Evolutionary conservation across 2,888 invertebrate genomes (phyloP).

Genomic region (Drosophila quinaria): DNA sequence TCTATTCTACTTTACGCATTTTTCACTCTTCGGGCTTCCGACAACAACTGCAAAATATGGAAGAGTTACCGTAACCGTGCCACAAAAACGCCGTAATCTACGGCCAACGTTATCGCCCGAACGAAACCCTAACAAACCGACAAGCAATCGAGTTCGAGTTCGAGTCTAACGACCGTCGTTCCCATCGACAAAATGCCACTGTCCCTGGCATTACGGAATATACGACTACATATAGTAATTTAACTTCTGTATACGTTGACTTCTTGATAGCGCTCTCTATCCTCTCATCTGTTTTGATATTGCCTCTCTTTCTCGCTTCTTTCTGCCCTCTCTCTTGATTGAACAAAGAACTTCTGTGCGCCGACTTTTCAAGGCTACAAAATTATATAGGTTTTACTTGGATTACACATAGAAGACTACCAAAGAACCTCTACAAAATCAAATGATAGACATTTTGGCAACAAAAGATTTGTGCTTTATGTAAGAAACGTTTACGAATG

Average conservation of each 20-base stretch:
- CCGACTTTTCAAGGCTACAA: conserved; percentile 7
- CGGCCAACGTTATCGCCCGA: conserved; percentile 28
- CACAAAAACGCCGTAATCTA: conserved; percentile 18
- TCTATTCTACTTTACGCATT: conserved; percentile 52
- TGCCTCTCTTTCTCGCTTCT: not conserved
- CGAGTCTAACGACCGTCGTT: conserved; percentile 35
- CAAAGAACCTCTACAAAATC: not conserved
- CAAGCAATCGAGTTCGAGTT: not conserved
- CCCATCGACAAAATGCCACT: conserved; percentile 43
- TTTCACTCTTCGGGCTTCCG: conserved; percentile 14
- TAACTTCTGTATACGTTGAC: conserved; percentile 25
- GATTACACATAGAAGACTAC: not conserved
- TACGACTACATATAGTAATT: conserved; percentile 21
- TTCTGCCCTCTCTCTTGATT: not conserved
- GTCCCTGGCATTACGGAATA: conserved; percentile 34
- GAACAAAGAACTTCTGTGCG: conserved; percentile 18
- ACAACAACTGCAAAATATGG: conserved; percentile 12
- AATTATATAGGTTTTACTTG: conserved; percentile 3
- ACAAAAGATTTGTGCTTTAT: not conserved
- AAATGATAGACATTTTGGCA: no score
- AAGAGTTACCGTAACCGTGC: conserved; percentile 3
- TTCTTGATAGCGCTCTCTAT: conserved; percentile 45
- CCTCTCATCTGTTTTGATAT: not conserved
- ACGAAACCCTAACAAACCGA: conserved; percentile 7
- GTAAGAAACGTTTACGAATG: not conserved